Evolutionary conservation across 2,797 vertebrate genomes (phyloP), one percentile per base, ranked within the genome.

Genomic region (Limosa lapponica): DNA sequence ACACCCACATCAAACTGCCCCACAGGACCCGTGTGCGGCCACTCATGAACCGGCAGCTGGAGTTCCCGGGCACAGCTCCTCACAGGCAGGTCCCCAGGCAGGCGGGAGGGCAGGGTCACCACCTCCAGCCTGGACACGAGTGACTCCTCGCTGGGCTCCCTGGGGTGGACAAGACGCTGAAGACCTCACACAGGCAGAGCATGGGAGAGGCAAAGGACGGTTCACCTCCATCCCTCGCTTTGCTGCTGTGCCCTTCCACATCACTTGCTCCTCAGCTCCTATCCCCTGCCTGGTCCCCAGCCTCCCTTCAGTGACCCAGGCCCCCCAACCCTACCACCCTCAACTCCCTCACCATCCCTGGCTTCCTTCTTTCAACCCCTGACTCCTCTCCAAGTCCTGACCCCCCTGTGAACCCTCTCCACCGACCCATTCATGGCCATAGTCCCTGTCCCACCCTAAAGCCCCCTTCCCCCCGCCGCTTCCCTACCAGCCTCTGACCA

Each of bases 1-100:
- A 99, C 99, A 2, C 99, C 99, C 11, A 99, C 98, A 32, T 99
- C 99, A 74, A 99, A 99, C 20, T 95, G 98, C 30, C 98, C 97
- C 4, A 49, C 85, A 1, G 97, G 89, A 4, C 97, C 97, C 8
- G 98, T 94, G 8, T 97, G 93, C 0, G 99, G 99, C 99, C 99
- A 99, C 51, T 97, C 96, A 13, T 99, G 98, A 17, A 99, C 54
- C 0, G 97, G 97, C 3, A 99, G 98, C 43, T 91, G 96, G 58
- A 98, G 97, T 84, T 98, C 97, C 12, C 89, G 78, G 6, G 99
- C 99, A 20, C 98, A 99, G 17, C 87, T 98, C 83, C 93, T 97
- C 84, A 99, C 99, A 0, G 99, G 99, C 57, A 99, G 96, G 2
- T 98, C 96, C 46, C 77, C 90, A 0, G 91, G 79, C 27, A 86